Evolutionary conservation across 2,888 invertebrate genomes (phyloP).

Genomic region (Plemyria rubiginata): DNA sequence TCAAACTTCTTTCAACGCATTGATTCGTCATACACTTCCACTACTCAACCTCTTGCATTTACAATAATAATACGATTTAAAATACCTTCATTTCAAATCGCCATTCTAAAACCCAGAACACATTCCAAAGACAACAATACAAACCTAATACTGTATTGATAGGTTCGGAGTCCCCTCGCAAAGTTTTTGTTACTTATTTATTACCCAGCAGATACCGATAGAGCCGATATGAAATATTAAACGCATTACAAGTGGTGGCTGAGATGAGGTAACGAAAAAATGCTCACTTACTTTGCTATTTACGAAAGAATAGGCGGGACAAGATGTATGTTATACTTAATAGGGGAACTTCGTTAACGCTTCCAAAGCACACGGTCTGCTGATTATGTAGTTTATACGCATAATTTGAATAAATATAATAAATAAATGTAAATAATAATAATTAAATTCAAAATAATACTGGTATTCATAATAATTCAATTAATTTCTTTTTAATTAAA

Average conservation of each 20-base stretch:
- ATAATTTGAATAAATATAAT: too few species aligned
- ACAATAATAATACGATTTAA: background rate
- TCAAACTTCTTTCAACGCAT: too few species aligned
- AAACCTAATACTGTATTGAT: constrained; percentile 81
- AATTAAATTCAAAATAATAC: too few species aligned
- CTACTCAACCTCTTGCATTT: background rate
- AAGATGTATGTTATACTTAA: background rate
- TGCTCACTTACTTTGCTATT: constrained; percentile 67
- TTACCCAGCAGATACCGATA: constrained; percentile 77
- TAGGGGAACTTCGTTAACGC: too few species aligned
- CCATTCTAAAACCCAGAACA: constrained; percentile 24
- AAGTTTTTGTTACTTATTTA: constrained; percentile 81
- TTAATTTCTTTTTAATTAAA: too few species aligned
- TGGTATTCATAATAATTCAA: too few species aligned
- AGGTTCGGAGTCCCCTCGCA: constrained; percentile 64
- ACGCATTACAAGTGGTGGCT: constrained; percentile 83
- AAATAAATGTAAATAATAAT: too few species aligned
- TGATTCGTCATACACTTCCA: too few species aligned
- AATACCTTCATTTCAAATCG: background rate
- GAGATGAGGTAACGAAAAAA: constrained; percentile 81
- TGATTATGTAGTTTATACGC: too few species aligned
- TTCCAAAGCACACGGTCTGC: too few species aligned
- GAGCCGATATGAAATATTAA: constrained; percentile 83
- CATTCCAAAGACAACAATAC: constrained; percentile 56
- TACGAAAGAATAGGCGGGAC: constrained; percentile 52